A percentile compares a stretch with the other conserved stretches of the same genome.
Evolutionary conservation across 64 coral and sea anemone species (phyloP).

Genomic region (Porites lutea): DNA sequence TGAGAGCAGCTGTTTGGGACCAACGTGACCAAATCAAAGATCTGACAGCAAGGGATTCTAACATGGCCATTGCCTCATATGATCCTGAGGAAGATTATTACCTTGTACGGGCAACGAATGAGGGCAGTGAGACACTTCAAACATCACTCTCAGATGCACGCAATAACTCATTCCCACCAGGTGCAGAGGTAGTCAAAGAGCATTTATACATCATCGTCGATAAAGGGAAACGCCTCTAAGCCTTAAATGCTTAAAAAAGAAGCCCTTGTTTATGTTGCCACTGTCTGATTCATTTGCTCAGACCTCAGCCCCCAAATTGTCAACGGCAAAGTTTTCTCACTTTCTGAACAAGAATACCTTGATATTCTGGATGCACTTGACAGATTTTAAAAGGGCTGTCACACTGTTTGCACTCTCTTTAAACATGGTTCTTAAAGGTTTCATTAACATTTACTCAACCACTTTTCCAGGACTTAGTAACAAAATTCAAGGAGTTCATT

Average conservation of each 20-base stretch:
- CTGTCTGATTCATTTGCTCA: constrained; percentile 30
- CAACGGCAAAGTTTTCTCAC: neutral
- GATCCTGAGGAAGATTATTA: neutral
- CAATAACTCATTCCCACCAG: neutral
- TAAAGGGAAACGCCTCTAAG: neutral
- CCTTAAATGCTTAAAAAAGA: neutral
- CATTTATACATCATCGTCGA: neutral
- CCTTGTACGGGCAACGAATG: neutral
- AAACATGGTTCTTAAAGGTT: no score
- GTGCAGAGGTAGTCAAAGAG: constrained; percentile 9
- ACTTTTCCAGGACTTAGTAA: no score
- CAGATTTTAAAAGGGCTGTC: constrained; percentile 3
- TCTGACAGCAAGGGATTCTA: neutral
- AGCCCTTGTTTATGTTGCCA: constrained; percentile 40
- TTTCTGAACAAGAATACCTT: constrained; percentile 1
- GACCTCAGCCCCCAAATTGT: neutral
- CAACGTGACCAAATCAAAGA: neutral
- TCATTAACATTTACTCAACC: no score
- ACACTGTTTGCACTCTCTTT: no score
- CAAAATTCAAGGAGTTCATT: no score
- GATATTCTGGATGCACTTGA: constrained; percentile 47
- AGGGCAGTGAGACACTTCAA: neutral
- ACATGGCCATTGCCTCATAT: neutral
- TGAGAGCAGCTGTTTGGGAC: neutral
- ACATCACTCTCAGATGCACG: neutral